A percentile compares a stretch with the other conserved stretches of the same genome.
These are phyloP conservation scores for Pyrocephalus nanus DNA, from an alignment of 2,797 vertebrate genomes.

Conservation along the genomic window DNA sequence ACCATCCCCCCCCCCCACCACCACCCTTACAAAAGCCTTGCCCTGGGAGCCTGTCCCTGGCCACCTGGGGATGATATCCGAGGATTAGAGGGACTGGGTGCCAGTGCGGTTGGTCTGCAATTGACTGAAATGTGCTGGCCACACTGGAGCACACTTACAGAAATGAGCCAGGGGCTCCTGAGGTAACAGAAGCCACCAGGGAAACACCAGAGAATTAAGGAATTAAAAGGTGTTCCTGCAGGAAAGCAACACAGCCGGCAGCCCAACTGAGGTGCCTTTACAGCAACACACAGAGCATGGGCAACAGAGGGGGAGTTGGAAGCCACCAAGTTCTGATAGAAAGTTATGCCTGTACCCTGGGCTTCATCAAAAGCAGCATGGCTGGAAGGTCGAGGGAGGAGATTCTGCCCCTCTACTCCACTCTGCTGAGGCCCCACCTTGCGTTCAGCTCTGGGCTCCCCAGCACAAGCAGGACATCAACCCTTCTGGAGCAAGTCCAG, in stretches of 20 bases:
- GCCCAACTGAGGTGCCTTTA: neutral
- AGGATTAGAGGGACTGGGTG: neutral
- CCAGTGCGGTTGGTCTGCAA: accelerated
- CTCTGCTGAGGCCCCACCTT: accelerated
- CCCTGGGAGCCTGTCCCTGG: neutral
- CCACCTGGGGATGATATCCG: neutral
- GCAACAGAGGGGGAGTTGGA: neutral
- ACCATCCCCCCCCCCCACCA: accelerated
- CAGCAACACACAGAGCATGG: accelerated
- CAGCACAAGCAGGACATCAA: neutral
- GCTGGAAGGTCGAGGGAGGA: neutral
- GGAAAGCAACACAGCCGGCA: accelerated
- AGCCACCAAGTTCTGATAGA: neutral
- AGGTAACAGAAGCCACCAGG: neutral
- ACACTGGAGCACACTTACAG: accelerated
- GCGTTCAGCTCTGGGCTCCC: too few species aligned
- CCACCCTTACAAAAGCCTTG: too few species aligned
- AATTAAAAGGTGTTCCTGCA: neutral
- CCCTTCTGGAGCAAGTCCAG: neutral
- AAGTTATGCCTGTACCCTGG: neutral
- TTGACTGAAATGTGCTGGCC: neutral
- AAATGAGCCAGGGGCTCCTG: neutral
- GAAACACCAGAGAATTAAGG: neutral
- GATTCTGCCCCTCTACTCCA: neutral
- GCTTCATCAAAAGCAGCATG: neutral